Evolutionary conservation across 2,888 invertebrate genomes (phyloP).

Genomic region (Acanthosoma haemorrhoidale): DNA sequence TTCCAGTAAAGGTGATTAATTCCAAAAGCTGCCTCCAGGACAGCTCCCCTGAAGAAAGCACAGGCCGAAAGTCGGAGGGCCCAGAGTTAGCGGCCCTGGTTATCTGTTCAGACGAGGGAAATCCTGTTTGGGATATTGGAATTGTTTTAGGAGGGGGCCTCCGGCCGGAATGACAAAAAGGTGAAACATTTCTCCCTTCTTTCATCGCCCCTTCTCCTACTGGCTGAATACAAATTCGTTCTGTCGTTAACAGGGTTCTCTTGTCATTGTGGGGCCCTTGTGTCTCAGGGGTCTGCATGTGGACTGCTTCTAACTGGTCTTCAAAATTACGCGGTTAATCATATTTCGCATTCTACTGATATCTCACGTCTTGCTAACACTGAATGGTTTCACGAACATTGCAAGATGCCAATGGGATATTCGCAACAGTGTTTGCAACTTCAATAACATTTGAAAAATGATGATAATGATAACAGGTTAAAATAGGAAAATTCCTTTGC

Average conservation of each 20-base stretch:
- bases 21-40: not conserved
- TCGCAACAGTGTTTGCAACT: too few relatives aligned
- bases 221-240: conserved; percentile 15
- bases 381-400: too few relatives aligned
- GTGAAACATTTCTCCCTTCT: conserved; percentile 16
- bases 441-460: too few relatives aligned
- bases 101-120: conserved; percentile 13
- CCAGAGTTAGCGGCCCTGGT: not conserved
- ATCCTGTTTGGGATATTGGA: conserved; percentile 20
- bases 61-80: not conserved
- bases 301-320: too few relatives aligned
- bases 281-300: not conserved
- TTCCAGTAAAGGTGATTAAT: too few relatives aligned
- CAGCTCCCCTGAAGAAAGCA: too few relatives aligned
- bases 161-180: conserved; percentile 18
- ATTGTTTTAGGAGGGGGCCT: conserved; percentile 10
- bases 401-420: too few relatives aligned
- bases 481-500: too few relatives aligned
- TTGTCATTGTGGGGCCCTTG: not conserved
- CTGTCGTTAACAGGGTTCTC: conserved; percentile 19
- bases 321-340: too few relatives aligned
- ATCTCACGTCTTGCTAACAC: too few relatives aligned
- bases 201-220: not conserved
- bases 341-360: too few relatives aligned
- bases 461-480: too few relatives aligned